Conservation (phyloP, 2,113 vertebrate genomes). For the Noturus placidus region DNA sequence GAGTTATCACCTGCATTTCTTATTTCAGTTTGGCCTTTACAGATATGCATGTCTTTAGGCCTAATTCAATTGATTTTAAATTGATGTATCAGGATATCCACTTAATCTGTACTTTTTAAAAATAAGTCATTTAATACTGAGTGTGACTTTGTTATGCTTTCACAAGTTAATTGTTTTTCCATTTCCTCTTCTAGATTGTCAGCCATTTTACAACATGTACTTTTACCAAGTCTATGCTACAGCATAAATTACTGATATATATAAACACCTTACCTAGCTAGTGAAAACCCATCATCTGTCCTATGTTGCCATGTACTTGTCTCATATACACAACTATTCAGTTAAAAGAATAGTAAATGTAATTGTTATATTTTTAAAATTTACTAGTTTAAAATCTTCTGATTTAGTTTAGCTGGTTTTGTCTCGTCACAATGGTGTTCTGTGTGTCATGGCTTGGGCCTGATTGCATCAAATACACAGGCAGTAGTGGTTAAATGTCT, state of each 20-base stretch:
- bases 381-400: not conserved
- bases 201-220: constrained; percentile 10
- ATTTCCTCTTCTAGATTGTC: constrained; percentile 31
- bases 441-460: constrained; percentile 46
- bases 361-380: not conserved
- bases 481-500: not conserved
- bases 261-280: not conserved
- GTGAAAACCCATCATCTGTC: constrained; percentile 31
- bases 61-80: constrained; percentile 3
- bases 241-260: constrained; percentile 14
- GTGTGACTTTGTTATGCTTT: constrained; percentile 27
- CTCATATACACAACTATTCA: not conserved
- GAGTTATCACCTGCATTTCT: constrained; percentile 36
- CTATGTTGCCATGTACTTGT: constrained; percentile 40
- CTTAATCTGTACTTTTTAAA: constrained; percentile 20
- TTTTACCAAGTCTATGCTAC: constrained; percentile 32
- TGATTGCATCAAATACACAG: constrained; percentile 36
- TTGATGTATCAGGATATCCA: constrained; percentile 29
- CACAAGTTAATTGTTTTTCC: constrained; percentile 29
- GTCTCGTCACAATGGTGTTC: constrained; percentile 39
- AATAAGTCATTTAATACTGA: constrained; percentile 28
- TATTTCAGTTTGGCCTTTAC: constrained; percentile 31
- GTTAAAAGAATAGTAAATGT: not conserved
- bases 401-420: constrained; percentile 28
- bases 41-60: constrained; percentile 36